Evolutionary conservation across 2,797 vertebrate species (phyloP).

Genomic region (Lates japonicus): DNA sequence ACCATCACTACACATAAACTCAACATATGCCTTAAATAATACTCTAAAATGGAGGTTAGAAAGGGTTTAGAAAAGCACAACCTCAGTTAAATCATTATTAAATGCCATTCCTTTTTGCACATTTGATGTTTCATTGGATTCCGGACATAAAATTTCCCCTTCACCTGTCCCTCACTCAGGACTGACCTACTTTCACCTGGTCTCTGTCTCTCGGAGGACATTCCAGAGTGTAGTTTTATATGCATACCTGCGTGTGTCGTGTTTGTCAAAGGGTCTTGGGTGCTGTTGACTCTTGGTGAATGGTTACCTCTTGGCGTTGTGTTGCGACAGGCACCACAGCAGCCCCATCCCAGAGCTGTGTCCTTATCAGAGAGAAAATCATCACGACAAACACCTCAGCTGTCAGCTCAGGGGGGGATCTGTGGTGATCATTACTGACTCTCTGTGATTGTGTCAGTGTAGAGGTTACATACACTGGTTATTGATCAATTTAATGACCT

Average conservation of each 20-base stretch:
- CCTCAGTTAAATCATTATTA: neutral
- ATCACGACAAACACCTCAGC: slow-evolving; percentile 47
- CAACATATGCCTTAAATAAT: neutral
- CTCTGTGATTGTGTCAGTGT: slow-evolving; percentile 11
- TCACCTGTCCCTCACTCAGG: neutral
- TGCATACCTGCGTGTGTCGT: slow-evolving; percentile 43
- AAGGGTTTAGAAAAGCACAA: neutral
- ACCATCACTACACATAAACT: neutral
- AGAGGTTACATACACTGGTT: slow-evolving; percentile 43
- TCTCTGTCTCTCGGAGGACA: slow-evolving; percentile 35
- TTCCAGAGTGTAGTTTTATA: slow-evolving; percentile 50
- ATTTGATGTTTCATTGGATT: neutral
- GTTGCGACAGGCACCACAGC: slow-evolving; percentile 57
- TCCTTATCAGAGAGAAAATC: slow-evolving; percentile 62
- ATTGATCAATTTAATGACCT: slow-evolving; percentile 69
- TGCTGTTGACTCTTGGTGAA: slow-evolving; percentile 77
- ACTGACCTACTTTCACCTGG: slow-evolving; percentile 29
- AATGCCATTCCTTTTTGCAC: neutral
- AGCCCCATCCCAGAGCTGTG: slow-evolving; percentile 10
- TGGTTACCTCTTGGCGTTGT: slow-evolving; percentile 71
- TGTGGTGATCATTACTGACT: slow-evolving; percentile 61
- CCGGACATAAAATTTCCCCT: neutral
- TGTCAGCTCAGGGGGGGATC: slow-evolving; percentile 18
- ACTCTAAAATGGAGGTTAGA: neutral
- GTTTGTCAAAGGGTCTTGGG: slow-evolving; percentile 60